Conservation (phyloP, 1,140 invertebrate species). For the Scaptodrosophila lebanonensis region DNA sequence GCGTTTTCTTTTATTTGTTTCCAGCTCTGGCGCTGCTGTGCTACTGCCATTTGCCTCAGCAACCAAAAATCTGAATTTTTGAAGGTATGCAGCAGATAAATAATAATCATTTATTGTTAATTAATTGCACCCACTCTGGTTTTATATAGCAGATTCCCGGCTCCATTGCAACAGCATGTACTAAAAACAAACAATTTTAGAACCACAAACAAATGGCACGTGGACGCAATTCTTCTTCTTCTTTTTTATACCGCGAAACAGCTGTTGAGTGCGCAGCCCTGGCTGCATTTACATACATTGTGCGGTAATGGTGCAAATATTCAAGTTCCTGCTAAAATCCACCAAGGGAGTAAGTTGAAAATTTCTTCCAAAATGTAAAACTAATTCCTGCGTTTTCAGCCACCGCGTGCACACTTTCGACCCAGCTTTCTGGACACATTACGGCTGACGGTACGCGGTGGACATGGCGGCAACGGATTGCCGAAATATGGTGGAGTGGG, state of each 20-base stretch:
- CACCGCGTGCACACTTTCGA: conserved; percentile 59
- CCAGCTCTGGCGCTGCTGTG: background rate
- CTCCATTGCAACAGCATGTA: conserved; percentile 50
- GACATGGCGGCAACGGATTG: conserved; percentile 86
- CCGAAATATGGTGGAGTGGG: conserved; percentile 89
- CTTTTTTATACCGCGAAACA: no score
- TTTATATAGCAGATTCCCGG: conserved; percentile 80
- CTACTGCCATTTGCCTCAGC: conserved; percentile 21
- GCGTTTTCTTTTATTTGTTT: conserved; percentile 45
- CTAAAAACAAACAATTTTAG: conserved; percentile 12
- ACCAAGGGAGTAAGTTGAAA: conserved; percentile 43
- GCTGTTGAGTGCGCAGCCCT: conserved; percentile 21
- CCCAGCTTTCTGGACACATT: conserved; percentile 85
- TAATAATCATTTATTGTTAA: background rate
- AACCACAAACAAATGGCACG: conserved; percentile 26
- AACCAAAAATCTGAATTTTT: conserved; percentile 34
- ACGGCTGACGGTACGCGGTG: conserved; percentile 84
- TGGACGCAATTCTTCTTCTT: no score
- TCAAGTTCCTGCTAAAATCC: conserved; percentile 64
- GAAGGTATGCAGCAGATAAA: background rate
- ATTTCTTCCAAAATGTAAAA: background rate
- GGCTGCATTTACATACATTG: no score
- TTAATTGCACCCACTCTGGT: conserved; percentile 76
- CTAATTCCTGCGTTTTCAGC: conserved; percentile 16
- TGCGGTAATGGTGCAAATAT: conserved; percentile 60